phyloP scores from a whole-genome alignment of 2,888 invertebrate genomes.

The Leistus spinibarbis region DNA sequence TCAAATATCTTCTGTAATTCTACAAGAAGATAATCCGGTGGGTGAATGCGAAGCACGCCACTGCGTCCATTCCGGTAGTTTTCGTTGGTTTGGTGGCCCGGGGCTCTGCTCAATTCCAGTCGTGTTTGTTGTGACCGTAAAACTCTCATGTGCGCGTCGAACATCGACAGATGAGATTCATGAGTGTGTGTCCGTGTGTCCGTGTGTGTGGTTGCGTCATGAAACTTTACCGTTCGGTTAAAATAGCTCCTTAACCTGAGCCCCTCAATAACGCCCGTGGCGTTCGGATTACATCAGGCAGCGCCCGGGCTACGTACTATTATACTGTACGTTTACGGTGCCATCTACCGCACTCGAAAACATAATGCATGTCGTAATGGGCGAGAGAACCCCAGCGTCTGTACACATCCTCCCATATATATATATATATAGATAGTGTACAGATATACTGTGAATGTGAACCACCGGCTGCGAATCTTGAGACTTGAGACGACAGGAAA shows the following conservation, averaged over 20 bases:
- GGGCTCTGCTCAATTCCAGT: neutral
- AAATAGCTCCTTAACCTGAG: constrained; percentile 24
- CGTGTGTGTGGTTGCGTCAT: neutral
- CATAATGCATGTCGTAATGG: constrained; percentile 8
- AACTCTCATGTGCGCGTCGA: neutral
- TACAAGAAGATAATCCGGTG: neutral
- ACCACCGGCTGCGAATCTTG: neutral
- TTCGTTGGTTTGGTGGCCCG: neutral
- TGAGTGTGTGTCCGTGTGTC: constrained; percentile 3
- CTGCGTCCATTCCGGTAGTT: neutral
- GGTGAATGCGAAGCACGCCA: neutral
- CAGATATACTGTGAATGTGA: neutral
- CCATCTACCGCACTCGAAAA: neutral
- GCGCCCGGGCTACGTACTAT: neutral
- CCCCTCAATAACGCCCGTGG: constrained; percentile 16
- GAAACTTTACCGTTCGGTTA: constrained; percentile 25
- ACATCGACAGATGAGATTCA: constrained; percentile 4
- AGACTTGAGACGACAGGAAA: neutral
- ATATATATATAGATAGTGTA: neutral
- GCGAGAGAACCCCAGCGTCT: neutral
- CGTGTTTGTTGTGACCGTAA: constrained; percentile 17
- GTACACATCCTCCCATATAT: neutral
- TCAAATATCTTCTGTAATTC: no score
- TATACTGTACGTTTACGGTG: neutral
- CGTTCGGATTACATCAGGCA: neutral